phyloP scores from a whole-genome alignment of 2,113 vertebrate genomes.

The Notothenia rossii region DNA sequence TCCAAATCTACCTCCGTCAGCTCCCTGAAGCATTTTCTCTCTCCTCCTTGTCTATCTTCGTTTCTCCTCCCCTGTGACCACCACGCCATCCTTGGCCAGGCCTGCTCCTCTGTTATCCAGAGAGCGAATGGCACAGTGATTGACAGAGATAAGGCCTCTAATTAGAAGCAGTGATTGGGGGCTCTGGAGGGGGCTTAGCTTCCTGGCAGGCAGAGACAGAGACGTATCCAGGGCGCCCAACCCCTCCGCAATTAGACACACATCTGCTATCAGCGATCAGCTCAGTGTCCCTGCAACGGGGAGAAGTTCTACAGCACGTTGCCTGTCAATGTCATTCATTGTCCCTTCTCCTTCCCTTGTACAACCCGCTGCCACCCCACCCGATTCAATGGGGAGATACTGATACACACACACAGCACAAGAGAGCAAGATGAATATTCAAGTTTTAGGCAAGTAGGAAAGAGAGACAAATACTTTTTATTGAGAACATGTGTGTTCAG shows the following conservation, averaged over 20 bases:
- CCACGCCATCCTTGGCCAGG: conserved; percentile 13
- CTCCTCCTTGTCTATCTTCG: conserved; percentile 19
- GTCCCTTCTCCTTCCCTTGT: conserved; percentile 58
- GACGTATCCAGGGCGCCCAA: conserved; percentile 67
- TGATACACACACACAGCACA: conserved; percentile 4
- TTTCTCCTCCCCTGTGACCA: conserved; percentile 45
- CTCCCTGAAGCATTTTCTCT: conserved; percentile 17
- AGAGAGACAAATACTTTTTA: conserved; percentile 13
- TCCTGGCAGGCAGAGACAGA: conserved; percentile 72
- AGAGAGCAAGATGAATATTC: conserved; percentile 36
- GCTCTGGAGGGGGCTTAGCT: conserved; percentile 73
- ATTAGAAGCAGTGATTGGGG: conserved; percentile 77
- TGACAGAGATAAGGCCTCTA: conserved; percentile 80
- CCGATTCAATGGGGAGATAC: conserved; percentile 62
- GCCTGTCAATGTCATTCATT: conserved; percentile 81
- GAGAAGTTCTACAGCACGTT: conserved; percentile 56
- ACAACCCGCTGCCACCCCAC: conserved; percentile 44
- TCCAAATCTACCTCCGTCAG: conserved; percentile 13
- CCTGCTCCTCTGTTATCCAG: conserved; percentile 47
- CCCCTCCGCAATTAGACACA: conserved; percentile 76
- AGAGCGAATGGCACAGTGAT: conserved; percentile 68
- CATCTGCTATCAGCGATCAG: conserved; percentile 81
- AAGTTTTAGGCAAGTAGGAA: background rate
- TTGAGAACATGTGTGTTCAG: conserved; percentile 7
- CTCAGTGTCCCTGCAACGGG: conserved; percentile 67